phyloP scores from a whole-genome alignment of 2,113 vertebrate species.

The Pelmatolapia mariae region DNA sequence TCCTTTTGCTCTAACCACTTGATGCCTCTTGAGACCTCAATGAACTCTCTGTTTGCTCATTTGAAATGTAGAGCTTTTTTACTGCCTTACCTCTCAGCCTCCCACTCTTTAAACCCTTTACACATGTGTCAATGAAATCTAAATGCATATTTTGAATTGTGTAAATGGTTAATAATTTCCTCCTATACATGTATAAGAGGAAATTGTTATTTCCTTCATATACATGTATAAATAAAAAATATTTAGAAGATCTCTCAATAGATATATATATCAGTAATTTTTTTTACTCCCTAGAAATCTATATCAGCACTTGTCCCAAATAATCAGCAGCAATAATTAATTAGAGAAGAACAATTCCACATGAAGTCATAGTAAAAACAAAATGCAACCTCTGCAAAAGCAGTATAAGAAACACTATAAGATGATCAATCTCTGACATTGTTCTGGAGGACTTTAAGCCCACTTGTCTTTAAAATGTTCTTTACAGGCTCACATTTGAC shows the following conservation, averaged over 20 bases:
- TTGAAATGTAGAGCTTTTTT: constrained; percentile 18
- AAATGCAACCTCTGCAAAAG: not conserved
- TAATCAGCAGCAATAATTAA: not conserved
- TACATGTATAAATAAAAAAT: not conserved
- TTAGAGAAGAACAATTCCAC: not conserved
- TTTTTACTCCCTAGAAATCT: not conserved
- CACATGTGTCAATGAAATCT: not conserved
- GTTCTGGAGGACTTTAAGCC: not conserved
- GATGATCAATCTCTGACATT: not conserved
- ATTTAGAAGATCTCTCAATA: not conserved
- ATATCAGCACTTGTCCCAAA: not conserved
- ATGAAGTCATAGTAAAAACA: not conserved
- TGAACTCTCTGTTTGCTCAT: constrained; percentile 26
- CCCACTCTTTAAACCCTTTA: not conserved
- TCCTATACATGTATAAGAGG: not conserved
- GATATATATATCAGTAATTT: not conserved
- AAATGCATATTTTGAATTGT: not conserved
- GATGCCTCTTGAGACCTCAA: constrained; percentile 31
- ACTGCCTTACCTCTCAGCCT: not conserved
- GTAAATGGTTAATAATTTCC: not conserved
- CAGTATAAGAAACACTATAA: not conserved
- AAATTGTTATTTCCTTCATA: not conserved
- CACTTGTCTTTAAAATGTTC: not conserved
- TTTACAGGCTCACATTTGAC: not conserved
- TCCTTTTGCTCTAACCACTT: constrained; percentile 14